Percentiles rank a stretch among this genome's conserved stretches.
Evolutionary conservation across 2,888 invertebrate genomes (phyloP).

Genomic region (Agrotis clavis): DNA sequence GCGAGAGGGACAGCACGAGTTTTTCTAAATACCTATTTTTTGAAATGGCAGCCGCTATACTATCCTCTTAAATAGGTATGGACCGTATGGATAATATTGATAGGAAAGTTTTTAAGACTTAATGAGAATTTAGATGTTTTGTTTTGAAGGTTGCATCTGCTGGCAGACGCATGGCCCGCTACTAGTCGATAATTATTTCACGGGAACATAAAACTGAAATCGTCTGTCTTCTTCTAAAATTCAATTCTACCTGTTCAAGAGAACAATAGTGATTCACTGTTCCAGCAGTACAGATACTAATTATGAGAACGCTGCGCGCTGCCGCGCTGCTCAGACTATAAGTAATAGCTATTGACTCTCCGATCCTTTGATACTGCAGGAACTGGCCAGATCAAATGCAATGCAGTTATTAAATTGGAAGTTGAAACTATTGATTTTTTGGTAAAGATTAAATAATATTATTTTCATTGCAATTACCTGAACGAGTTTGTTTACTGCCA

Average conservation of each 20-base stretch:
- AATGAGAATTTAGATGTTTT: slow-evolving; percentile 16
- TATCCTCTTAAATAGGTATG: too few relatives aligned
- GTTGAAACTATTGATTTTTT: background rate
- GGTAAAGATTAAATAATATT: too few relatives aligned
- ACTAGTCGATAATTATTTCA: too few relatives aligned
- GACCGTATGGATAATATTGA: slow-evolving; percentile 41
- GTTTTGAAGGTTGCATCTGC: background rate
- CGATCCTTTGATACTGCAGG: background rate
- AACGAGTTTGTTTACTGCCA: background rate
- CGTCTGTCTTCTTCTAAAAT: too few relatives aligned
- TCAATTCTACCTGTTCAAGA: background rate
- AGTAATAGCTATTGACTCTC: background rate
- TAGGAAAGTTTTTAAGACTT: slow-evolving; percentile 29
- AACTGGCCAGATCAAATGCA: slow-evolving; percentile 1
- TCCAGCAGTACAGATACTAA: slow-evolving; percentile 2
- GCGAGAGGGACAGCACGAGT: too few relatives aligned
- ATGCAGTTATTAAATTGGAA: background rate
- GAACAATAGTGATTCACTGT: slow-evolving; percentile 6
- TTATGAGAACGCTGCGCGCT: too few relatives aligned
- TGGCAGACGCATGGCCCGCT: too few relatives aligned
- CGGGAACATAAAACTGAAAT: too few relatives aligned
- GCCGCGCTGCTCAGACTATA: background rate
- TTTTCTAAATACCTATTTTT: too few relatives aligned
- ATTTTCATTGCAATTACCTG: background rate
- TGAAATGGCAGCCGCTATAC: too few relatives aligned